Percentiles rank a stretch among this genome's conserved stretches.
Evolutionary conservation across 1,140 invertebrate genomes (phyloP).

Genomic region (Chironomus tepperi): DNA sequence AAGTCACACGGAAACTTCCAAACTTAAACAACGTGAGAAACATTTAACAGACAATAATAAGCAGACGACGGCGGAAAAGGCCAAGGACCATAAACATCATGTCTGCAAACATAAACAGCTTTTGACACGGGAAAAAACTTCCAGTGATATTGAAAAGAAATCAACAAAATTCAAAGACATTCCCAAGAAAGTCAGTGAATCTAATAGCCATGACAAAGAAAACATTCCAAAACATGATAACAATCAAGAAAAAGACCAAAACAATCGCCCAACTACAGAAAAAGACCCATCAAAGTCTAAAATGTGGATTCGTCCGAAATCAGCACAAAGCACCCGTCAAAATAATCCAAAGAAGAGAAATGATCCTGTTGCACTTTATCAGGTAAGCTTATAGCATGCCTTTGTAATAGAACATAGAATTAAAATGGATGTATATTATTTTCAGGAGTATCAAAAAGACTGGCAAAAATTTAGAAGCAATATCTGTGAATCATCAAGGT

Average conservation of each 20-base stretch:
- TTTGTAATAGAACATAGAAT: no score
- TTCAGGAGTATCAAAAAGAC: slow-evolving; percentile 55
- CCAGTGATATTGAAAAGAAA: not conserved
- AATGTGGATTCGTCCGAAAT: slow-evolving; percentile 12
- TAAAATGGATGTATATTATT: no score
- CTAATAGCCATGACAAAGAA: not conserved
- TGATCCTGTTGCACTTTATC: slow-evolving; percentile 65
- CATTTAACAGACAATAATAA: not conserved
- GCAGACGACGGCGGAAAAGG: not conserved
- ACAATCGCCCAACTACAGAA: not conserved
- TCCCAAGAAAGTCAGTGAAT: not conserved
- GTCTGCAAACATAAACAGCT: not conserved
- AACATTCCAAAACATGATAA: not conserved
- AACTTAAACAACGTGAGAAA: not conserved
- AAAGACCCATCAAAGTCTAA: not conserved
- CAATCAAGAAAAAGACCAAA: not conserved
- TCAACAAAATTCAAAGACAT: not conserved
- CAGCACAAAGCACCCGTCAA: not conserved
- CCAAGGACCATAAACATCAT: not conserved
- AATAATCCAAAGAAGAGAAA: slow-evolving; percentile 40
- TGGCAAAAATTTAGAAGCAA: slow-evolving; percentile 65
- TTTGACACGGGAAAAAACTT: not conserved
- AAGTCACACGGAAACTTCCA: not conserved
- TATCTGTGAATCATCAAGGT: slow-evolving; percentile 38
- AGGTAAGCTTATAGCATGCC: no score